Percentiles rank a stretch among this genome's conserved stretches.
phyloP scores from a whole-genome alignment of 2,113 vertebrate genomes.

The Brachyhypopomus occidentalis region DNA sequence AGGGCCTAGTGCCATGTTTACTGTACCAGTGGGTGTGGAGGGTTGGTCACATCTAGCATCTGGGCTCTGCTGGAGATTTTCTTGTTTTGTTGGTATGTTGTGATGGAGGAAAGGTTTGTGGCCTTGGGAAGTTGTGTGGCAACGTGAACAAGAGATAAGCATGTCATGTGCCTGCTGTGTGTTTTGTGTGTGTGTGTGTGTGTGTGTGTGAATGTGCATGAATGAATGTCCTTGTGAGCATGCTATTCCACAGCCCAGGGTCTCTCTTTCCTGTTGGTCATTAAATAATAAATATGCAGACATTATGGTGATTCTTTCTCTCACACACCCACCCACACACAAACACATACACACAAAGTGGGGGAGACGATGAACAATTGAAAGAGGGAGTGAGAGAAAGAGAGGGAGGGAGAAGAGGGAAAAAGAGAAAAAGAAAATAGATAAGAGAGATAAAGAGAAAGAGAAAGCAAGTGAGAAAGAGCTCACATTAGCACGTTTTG shows the following conservation, averaged over 20 bases:
- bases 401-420: too few species aligned
- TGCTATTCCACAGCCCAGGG: slow-evolving; percentile 54
- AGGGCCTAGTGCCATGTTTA: slow-evolving; percentile 35
- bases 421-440: too few species aligned
- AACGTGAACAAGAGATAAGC: slow-evolving; percentile 23
- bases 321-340: slow-evolving; percentile 37
- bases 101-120: slow-evolving; percentile 7
- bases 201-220: slow-evolving; percentile 24
- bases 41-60: background rate
- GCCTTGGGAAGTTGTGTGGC: background rate
- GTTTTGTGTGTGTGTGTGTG: background rate
- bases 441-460: background rate
- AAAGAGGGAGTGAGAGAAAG: too few species aligned
- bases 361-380: too few species aligned
- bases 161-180: background rate
- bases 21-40: background rate
- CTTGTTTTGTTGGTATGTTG: background rate
- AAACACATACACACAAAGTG: slow-evolving; percentile 12
- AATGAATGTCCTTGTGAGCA: slow-evolving; percentile 58
- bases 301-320: slow-evolving; percentile 50
- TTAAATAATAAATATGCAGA: slow-evolving; percentile 64
- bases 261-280: slow-evolving; percentile 60
- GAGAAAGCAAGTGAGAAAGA: background rate
- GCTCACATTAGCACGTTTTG: background rate
- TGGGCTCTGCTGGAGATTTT: slow-evolving; percentile 15